phyloP scores from a whole-genome alignment of 2,888 invertebrate genomes.

The Oxycera nigricornis region DNA sequence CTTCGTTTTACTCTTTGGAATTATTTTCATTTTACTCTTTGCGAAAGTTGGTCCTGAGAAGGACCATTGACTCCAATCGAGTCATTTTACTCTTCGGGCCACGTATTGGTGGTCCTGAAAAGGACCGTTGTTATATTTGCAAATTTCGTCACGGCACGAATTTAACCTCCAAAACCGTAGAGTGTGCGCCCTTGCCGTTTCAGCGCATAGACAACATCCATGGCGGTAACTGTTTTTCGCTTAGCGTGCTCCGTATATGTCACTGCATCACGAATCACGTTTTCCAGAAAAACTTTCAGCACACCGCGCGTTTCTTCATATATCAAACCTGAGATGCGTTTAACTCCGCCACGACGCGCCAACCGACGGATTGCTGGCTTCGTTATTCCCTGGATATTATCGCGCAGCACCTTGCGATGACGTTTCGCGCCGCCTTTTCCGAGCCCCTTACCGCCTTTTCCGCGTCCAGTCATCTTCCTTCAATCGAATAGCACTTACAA shows the following conservation, averaged over 20 bases:
- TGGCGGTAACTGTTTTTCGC: slow-evolving; percentile 86
- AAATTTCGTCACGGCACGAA: too few species aligned
- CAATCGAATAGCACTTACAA: too few species aligned
- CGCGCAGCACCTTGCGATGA: slow-evolving; percentile 80
- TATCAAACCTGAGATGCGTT: slow-evolving; percentile 70
- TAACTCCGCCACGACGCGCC: slow-evolving; percentile 75
- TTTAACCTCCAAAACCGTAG: slow-evolving; percentile 79
- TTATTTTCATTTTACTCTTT: too few species aligned
- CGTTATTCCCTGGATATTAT: slow-evolving; percentile 82
- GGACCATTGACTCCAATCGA: too few species aligned
- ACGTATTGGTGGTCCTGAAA: too few species aligned
- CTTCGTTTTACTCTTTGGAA: too few species aligned
- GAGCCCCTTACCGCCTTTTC: slow-evolving; percentile 79
- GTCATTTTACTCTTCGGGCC: too few species aligned
- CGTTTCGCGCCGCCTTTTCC: slow-evolving; percentile 84
- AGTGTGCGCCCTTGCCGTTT: slow-evolving; percentile 83
- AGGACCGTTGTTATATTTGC: too few species aligned
- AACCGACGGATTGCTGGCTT: slow-evolving; percentile 80
- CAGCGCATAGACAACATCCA: slow-evolving; percentile 88
- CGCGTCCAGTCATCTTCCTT: slow-evolving; percentile 86
- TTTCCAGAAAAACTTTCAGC: slow-evolving; percentile 63
- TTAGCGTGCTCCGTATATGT: slow-evolving; percentile 89
- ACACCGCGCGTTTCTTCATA: slow-evolving; percentile 79
- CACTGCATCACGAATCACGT: slow-evolving; percentile 9
- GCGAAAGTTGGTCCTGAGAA: too few species aligned